Evolutionary conservation across 1,140 invertebrate species (phyloP).

Genomic region (Papilio polyxenes): DNA sequence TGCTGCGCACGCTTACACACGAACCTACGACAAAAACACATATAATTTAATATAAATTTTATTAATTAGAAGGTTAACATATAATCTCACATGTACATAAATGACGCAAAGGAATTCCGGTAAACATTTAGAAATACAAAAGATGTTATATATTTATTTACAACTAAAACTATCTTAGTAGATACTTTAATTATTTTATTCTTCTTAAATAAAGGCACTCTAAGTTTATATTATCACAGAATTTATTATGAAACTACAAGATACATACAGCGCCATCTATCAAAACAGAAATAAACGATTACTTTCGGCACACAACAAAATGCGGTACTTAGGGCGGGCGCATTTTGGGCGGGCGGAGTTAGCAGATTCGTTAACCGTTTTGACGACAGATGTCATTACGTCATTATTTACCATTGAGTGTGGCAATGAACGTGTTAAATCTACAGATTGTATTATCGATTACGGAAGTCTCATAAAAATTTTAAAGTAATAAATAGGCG

Average conservation of each 20-base stretch:
- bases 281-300: constrained; percentile 10
- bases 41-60: not conserved
- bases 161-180: not conserved
- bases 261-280: constrained; percentile 18
- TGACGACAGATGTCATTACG: constrained; percentile 38
- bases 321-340: not conserved
- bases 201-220: not conserved
- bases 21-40: constrained; percentile 49
- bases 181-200: not conserved
- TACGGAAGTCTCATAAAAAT: not conserved
- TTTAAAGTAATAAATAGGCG: constrained; percentile 14
- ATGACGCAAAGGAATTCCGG: too few relatives aligned
- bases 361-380: not conserved
- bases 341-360: constrained; percentile 38
- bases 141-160: not conserved
- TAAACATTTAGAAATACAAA: too few relatives aligned
- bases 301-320: not conserved
- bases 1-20: constrained; percentile 57
- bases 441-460: constrained; percentile 9
- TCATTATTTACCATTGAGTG: not conserved
- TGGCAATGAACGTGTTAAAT: not conserved
- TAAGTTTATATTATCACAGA: not conserved
- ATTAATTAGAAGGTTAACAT: not conserved
- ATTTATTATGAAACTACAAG: not conserved
- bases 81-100: not conserved